Base-by-base conservation (phyloP, 2,113 vertebrate species). In the Datnioides undecimradiatus region DNA sequence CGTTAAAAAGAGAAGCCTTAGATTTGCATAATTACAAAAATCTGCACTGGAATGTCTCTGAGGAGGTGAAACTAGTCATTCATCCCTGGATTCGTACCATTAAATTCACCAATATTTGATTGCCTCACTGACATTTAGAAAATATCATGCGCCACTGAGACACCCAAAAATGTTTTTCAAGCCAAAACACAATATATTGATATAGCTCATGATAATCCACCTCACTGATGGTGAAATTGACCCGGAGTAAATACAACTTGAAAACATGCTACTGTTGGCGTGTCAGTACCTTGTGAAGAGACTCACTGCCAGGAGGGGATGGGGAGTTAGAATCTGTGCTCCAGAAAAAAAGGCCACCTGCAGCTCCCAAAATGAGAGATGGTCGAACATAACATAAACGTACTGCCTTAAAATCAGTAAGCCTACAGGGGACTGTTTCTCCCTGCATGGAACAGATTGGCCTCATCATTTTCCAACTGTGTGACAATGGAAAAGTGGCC, bases 381-480 rank as follows among this genome's bases (percentile, higher is more conserved):
- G 51, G 62, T 48, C 31, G 60, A 87, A 87, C 69, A 80, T 75
- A 80, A 83, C 76, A 62, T 85, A 76, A 82, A 85, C n/a, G 74
- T 48, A 77, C 52, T 60, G 52, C 66, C 76, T 84, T 79, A 82
- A 82, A 90, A 89, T 91, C 91, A 87, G 55, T 67, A 33, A 80
- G 79, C 78, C 92, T 74, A 86, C 78, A 86, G 88, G 91, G 86
- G 73, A 80, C 83, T 68, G 66, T 83, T 72, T 88, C 62, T 84
- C 88, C 60, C 90, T 51, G 86, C 85, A 25, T 83, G 91, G 71
- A 49, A 81, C 83, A 84, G 88, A 91, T 89, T 90, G 89, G 78
- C 76, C 78, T 86, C 85, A 91, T 90, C 89, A 91, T 88, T 82
- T 77, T 89, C 89, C 78, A 71, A 79, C 87, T 74, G 85, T 16